phyloP scores from a whole-genome alignment of 2,888 invertebrate species.

The Andrena praecox region DNA sequence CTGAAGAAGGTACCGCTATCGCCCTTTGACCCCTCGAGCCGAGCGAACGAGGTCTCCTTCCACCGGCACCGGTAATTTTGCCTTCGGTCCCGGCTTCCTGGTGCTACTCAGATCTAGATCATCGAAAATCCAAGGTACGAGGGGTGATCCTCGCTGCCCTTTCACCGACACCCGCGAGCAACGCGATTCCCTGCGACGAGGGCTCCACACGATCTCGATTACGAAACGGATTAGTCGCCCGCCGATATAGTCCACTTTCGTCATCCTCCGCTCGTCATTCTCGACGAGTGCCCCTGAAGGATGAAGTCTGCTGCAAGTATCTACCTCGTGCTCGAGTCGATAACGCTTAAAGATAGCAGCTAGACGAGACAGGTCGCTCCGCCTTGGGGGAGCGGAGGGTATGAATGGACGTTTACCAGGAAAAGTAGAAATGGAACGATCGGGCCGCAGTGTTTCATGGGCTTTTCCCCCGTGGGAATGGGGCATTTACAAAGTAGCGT shows the following conservation, averaged over 20 bases:
- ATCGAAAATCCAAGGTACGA: slow-evolving; percentile 70
- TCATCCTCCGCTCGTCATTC: not conserved
- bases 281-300: not conserved
- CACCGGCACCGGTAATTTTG: slow-evolving; percentile 80
- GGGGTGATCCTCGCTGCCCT: slow-evolving; percentile 15
- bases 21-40: slow-evolving; percentile 83
- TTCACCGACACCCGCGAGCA: not conserved
- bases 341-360: not conserved
- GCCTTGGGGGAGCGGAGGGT: not conserved
- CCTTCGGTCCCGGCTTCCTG: slow-evolving; percentile 80
- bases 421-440: slow-evolving; percentile 34
- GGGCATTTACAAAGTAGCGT: slow-evolving; percentile 55
- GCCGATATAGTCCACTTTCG: slow-evolving; percentile 13
- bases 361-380: not conserved
- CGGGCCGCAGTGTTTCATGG: not conserved
- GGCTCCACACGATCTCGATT: slow-evolving; percentile 23
- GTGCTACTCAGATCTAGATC: slow-evolving; percentile 81
- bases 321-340: not conserved
- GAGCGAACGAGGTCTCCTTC: slow-evolving; percentile 80
- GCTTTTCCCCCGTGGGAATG: slow-evolving; percentile 62
- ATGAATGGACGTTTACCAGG: slow-evolving; percentile 20
- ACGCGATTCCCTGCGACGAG: not conserved
- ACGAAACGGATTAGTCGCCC: slow-evolving; percentile 4
- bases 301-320: not conserved
- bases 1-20: slow-evolving; percentile 84